phyloP scores from a whole-genome alignment of 2,888 invertebrate genomes.

The Coleophora deauratella region DNA sequence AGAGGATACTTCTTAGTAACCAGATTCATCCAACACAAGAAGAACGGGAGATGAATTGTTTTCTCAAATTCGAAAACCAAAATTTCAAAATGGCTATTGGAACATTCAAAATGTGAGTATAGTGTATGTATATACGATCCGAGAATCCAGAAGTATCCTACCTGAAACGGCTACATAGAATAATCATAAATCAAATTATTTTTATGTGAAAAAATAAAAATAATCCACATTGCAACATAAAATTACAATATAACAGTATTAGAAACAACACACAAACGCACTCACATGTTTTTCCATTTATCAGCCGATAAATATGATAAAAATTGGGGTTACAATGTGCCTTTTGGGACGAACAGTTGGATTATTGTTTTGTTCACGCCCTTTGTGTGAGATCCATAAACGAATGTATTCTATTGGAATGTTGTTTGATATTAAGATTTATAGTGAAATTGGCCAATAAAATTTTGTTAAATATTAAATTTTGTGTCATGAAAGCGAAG shows the following conservation, averaged over 20 bases:
- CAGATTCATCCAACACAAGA: no score
- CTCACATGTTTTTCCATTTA: conserved; percentile 59
- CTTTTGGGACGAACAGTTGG: conserved; percentile 42
- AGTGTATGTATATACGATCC: no score
- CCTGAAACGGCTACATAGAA: no score
- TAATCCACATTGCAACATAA: conserved; percentile 8
- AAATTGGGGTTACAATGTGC: conserved; percentile 63
- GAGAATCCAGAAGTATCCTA: no score
- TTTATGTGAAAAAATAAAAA: conserved; percentile 11
- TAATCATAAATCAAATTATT: no score
- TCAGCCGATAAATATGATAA: conserved; percentile 74
- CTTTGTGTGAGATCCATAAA: conserved; percentile 39
- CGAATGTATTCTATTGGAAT: conserved; percentile 59
- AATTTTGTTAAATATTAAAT: no score
- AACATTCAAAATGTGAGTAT: no score
- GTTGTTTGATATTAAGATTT: conserved; percentile 58
- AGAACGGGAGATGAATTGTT: no score
- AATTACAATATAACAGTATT: conserved; percentile 17
- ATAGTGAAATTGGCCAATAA: conserved; percentile 21
- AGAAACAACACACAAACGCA: conserved; percentile 60
- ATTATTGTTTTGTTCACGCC: conserved; percentile 66
- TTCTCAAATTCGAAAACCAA: no score
- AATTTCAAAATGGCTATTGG: no score
- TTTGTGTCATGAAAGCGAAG: conserved; percentile 20
- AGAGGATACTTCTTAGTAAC: no score